These are phyloP conservation scores for Balearica regulorum DNA, from an alignment of 2,797 vertebrate species.

Conservation along the genomic window DNA sequence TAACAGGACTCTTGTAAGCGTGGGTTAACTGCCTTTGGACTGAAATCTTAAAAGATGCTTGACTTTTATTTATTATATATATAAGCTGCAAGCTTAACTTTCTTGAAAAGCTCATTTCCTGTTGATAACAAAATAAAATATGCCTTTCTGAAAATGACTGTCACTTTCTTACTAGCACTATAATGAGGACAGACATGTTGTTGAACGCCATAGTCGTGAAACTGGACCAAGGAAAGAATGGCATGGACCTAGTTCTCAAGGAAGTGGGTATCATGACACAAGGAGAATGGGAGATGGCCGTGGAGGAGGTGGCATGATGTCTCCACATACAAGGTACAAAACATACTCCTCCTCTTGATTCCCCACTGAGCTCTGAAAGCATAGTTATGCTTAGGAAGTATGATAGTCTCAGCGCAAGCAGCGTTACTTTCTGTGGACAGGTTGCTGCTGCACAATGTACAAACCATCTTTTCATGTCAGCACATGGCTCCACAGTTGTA, in stretches of 20 bases:
- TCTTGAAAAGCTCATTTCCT: not conserved
- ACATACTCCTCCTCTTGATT: not conserved
- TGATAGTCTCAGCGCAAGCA: not conserved
- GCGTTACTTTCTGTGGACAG: not conserved
- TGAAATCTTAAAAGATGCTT: not conserved
- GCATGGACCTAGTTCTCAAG: constrained; percentile 87
- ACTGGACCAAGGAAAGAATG: constrained; percentile 92
- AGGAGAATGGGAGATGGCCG: constrained; percentile 86
- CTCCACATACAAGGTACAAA: constrained; percentile 85
- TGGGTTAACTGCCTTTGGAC: not conserved
- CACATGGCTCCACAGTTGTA: not conserved
- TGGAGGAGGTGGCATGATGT: constrained; percentile 81
- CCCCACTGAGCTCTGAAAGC: not conserved
- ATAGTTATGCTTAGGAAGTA: not conserved
- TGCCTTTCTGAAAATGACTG: not conserved
- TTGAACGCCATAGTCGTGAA: constrained; percentile 88
- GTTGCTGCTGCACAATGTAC: not conserved
- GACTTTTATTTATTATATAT: not conserved
- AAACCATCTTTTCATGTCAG: not conserved
- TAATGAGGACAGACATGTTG: constrained; percentile 87
- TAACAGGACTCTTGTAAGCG: not conserved
- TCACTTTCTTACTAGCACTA: constrained; percentile 77
- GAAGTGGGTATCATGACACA: constrained; percentile 82
- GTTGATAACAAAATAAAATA: not conserved
- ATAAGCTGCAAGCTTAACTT: not conserved